Conservation (phyloP, 2,888 invertebrate genomes). For the Parnassius orleans region DNA sequence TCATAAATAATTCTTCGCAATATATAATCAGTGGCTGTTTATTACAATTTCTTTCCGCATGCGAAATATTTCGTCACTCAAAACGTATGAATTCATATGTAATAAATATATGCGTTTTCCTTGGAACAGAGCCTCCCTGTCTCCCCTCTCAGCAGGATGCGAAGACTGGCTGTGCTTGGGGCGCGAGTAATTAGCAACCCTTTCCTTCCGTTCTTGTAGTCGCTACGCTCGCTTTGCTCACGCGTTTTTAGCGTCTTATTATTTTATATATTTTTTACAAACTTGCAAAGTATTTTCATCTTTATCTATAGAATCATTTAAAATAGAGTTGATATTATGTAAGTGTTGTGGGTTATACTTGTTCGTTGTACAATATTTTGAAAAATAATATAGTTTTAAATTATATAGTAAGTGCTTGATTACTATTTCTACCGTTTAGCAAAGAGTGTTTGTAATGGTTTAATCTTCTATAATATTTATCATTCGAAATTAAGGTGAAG, state of each 20-base stretch:
- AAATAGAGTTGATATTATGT: too few species aligned
- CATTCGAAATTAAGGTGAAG: too few species aligned
- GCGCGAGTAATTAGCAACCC: slow-evolving; percentile 72
- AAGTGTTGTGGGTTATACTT: too few species aligned
- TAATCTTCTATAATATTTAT: too few species aligned
- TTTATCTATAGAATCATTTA: too few species aligned
- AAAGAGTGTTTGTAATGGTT: too few species aligned
- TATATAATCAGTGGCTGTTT: neutral
- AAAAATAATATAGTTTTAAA: too few species aligned
- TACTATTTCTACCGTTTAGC: too few species aligned
- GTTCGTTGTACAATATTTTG: too few species aligned
- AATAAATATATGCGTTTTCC: slow-evolving; percentile 23
- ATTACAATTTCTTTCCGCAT: slow-evolving; percentile 5
- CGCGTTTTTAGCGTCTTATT: slow-evolving; percentile 29
- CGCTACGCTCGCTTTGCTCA: slow-evolving; percentile 32
- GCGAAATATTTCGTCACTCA: slow-evolving; percentile 22
- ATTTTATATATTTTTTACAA: slow-evolving; percentile 14
- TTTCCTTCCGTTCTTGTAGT: slow-evolving; percentile 65
- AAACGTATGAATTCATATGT: slow-evolving; percentile 24
- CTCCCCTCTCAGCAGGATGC: slow-evolving; percentile 29
- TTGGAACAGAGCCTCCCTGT: slow-evolving; percentile 19
- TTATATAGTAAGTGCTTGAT: too few species aligned
- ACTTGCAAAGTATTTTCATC: too few species aligned
- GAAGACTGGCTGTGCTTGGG: slow-evolving; percentile 52
- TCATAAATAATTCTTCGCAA: too few species aligned